Conservation (phyloP, 2,113 vertebrate species). For the Pygoscelis adeliae region DNA sequence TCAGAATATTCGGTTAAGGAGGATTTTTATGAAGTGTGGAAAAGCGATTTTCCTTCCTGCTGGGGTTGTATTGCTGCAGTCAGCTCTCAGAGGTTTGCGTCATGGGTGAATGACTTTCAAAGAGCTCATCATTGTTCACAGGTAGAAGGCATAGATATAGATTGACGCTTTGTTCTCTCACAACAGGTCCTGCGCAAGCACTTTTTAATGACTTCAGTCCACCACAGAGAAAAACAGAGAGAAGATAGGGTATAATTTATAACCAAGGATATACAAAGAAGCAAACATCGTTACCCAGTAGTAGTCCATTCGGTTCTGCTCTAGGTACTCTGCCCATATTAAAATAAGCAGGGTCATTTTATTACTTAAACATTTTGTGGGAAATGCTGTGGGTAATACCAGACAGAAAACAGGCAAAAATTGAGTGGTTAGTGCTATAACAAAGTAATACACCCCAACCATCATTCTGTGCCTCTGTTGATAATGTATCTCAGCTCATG, state of each 20-base stretch:
- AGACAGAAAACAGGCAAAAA: background rate
- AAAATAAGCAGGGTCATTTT: background rate
- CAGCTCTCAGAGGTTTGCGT: constrained; percentile 1
- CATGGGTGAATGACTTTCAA: constrained; percentile 25
- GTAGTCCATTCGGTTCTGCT: background rate
- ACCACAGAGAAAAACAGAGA: background rate
- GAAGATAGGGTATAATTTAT: background rate
- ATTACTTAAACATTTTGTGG: background rate
- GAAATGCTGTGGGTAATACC: background rate
- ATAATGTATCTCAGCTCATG: background rate
- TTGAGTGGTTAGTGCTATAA: background rate
- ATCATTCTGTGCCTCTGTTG: background rate
- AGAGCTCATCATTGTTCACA: background rate
- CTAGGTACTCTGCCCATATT: background rate
- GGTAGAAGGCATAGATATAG: background rate
- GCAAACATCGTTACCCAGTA: background rate
- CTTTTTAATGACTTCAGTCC: constrained; percentile 15
- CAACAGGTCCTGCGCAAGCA: background rate
- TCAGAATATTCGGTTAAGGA: background rate
- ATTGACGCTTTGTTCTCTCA: background rate
- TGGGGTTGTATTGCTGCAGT: constrained; percentile 9
- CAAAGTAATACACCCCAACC: background rate
- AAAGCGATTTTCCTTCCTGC: constrained; percentile 29
- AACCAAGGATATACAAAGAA: background rate
- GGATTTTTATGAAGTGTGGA: constrained; percentile 32